Base-by-base conservation (phyloP, 2,888 invertebrate species). In the Caenorhabditis japonica region DNA sequence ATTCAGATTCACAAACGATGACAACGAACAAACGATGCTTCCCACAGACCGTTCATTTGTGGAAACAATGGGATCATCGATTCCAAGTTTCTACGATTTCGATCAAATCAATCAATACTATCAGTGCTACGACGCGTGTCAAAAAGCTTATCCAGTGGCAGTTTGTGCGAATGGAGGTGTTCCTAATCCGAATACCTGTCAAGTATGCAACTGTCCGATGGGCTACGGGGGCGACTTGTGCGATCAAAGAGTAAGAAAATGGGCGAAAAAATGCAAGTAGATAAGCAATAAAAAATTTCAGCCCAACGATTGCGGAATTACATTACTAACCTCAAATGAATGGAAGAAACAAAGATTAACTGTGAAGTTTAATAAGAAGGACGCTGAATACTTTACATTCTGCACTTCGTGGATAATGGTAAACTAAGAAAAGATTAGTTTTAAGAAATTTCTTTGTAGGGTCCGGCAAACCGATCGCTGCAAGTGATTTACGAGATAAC, bases 151-250 rank as follows among this genome's bases (percentile, higher is more conserved):
- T 2, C 27, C 39, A 33, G 30, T 44, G 0, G 62, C 74, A 2
- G 62, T 62, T 17, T 78, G 78, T 60, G 56, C 51, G 15, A 77
- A 77, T 33, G 77, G 77, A 25, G 77, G 77, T 7, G 39, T 73
- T 15, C 75, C 77, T 3, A 77, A 77, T 27, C 77, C 77, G 36
- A 71, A 72, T 34, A 73, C 73, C 21, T 77, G 77, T 33, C 59
- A 55, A 36, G 25, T 49, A 1, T 77, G 77, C 49, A 72, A 60
- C 43, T 77, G 77, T 52, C 77, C 77, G 8, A 51, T 72, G 46
- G 77, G 77, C 2, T 77, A 77, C 46, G 77, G 71, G 25, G 77
- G 77, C 30, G 64, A 66, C 46, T 36, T 75, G 8, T 77, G 77
- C 39, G 69, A 72, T 52, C 51, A 75, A 38, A 75, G 77, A 27